Percentiles rank a stretch among this genome's conserved stretches.
phyloP scores from a whole-genome alignment of 1,140 invertebrate genomes.

The Eupristina koningsbergeri region DNA sequence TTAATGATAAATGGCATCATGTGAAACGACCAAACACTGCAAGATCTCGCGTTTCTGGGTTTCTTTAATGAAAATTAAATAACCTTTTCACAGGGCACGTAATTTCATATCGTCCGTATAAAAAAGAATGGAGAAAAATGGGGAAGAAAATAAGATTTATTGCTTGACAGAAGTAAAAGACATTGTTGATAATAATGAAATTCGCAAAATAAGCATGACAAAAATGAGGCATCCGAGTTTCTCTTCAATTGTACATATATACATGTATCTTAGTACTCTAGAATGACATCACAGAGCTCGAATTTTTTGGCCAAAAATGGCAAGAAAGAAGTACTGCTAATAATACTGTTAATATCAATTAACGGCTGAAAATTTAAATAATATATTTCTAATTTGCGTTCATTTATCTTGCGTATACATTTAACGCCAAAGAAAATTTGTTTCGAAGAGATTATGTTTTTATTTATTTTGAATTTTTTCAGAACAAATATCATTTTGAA shows the following conservation, averaged over 20 bases:
- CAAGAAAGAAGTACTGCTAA: not conserved
- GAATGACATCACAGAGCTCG: not conserved
- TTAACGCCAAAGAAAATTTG: not conserved
- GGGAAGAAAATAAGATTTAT: conserved; percentile 39
- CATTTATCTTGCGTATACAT: conserved; percentile 43
- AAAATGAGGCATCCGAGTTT: not conserved
- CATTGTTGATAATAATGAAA: conserved; percentile 47
- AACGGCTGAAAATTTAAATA: conserved; percentile 49
- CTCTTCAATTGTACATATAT: no score
- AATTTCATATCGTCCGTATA: conserved; percentile 43
- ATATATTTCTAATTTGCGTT: conserved; percentile 54
- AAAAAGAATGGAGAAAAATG: conserved; percentile 18
- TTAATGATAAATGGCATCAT: conserved; percentile 22
- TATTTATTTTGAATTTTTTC: conserved; percentile 7
- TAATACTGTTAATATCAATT: conserved; percentile 33
- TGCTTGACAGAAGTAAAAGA: not conserved
- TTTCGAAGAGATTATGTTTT: not conserved
- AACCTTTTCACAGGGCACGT: conserved; percentile 29
- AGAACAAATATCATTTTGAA: not conserved
- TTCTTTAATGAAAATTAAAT: conserved; percentile 50
- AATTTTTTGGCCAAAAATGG: conserved; percentile 3
- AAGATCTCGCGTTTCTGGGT: not conserved
- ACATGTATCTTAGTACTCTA: not conserved
- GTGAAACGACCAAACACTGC: conserved; percentile 31
- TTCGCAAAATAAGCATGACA: conserved; percentile 31